Conservation (phyloP, 2,888 invertebrate species). For the Mesorhabditis sp. region DNA sequence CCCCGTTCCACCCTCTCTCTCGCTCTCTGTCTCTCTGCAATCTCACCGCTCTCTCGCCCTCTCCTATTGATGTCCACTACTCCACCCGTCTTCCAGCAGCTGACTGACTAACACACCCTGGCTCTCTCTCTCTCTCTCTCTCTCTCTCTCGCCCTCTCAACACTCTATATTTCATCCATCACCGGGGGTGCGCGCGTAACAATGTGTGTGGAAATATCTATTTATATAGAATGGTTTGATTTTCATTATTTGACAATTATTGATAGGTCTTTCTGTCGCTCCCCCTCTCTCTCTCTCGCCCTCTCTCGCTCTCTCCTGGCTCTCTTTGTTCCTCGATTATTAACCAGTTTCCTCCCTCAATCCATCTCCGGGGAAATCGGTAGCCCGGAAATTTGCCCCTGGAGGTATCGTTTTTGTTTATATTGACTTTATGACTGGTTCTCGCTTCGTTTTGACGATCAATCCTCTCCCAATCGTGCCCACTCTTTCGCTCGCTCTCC, state of each 20-base stretch:
- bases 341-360: neutral
- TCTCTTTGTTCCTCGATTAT: slow-evolving; percentile 8
- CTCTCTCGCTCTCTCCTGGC: neutral
- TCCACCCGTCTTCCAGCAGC: slow-evolving; percentile 13
- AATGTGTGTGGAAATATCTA: slow-evolving; percentile 16
- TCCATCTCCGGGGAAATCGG: neutral
- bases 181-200: slow-evolving; percentile 16
- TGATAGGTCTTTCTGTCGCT: slow-evolving; percentile 12
- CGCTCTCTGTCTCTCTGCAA: too few relatives aligned
- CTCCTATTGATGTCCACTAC: slow-evolving; percentile 13
- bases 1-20: too few relatives aligned
- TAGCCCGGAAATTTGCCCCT: slow-evolving; percentile 13
- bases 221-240: slow-evolving; percentile 8
- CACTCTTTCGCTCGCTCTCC: slow-evolving; percentile 16
- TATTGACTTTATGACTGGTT: slow-evolving; percentile 19
- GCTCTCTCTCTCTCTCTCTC: slow-evolving; percentile 19
- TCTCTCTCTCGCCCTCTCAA: slow-evolving; percentile 17
- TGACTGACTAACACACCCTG: slow-evolving; percentile 15
- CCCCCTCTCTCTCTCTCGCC: slow-evolving; percentile 11
- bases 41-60: too few relatives aligned
- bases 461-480: neutral
- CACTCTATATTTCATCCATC: slow-evolving; percentile 13
- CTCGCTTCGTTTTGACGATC: slow-evolving; percentile 6
- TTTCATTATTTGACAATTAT: too few relatives aligned
- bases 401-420: slow-evolving; percentile 13